Evolutionary conservation across 2,888 invertebrate species (phyloP), one percentile per base, ranked within the genome.

Genomic region (Arge pagana): DNA sequence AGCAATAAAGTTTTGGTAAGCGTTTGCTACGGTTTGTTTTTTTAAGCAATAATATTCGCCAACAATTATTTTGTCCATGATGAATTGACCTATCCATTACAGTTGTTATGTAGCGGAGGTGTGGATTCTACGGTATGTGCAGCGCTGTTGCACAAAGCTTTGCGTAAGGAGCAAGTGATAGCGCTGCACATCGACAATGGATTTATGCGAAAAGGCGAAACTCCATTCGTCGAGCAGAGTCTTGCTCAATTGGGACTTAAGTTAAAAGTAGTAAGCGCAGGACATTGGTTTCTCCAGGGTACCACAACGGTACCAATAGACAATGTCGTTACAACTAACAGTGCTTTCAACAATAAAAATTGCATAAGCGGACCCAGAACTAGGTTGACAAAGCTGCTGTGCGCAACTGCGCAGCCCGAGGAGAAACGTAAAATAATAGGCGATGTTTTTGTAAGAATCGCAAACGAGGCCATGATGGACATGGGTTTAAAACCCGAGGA

Each of bases 71-170:
- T 35, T 24, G 56, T 18, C 8, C 26, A 26, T 8, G 35, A 52
- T n/a, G 11, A 19, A 30, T 28, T 48, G 26, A 16, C 15, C n/a
- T n/a, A 56, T 58, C 55, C 28, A 50, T 72, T 71, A 8, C 70
- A 96, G 89, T 85, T 95, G 75, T 78, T 97, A 70, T 88, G 96
- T 48, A 97, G 97, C 76, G 99, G 99, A 15, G 99, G 99, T 19
- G 99, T 99, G 4, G 99, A 99, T 79, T 99, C 98, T 0, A 95
- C 98, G n/a, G 99, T 99, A 7, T 99, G 98, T 80, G 97, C 97
- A 19, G 97, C 97, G 16, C 80, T 99, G 55, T 81, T 99, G 48
- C 88, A 93, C 76, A 90, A 90, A 74, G 96, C 98, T 7, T 81
- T 99, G 42, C 84, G 86, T 54, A 88, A 89, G 65, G 90, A 92